A percentile compares a stretch with the other conserved stretches of the same genome.
Evolutionary conservation across 1,140 invertebrate species (phyloP).

Genomic region (Eupristina koningsbergeri): DNA sequence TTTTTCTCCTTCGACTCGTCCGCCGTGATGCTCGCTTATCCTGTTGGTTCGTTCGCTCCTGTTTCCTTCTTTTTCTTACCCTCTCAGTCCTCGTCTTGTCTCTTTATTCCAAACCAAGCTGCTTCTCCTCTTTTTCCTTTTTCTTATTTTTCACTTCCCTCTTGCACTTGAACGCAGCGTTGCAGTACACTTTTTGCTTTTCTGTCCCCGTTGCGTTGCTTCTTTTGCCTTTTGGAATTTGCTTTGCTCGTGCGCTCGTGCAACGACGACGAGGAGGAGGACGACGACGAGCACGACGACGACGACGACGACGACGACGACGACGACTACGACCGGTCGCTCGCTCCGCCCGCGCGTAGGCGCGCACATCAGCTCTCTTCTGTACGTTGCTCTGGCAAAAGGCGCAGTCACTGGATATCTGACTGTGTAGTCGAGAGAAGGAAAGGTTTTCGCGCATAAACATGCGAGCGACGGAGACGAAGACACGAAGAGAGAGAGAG

Average conservation of each 20-base stretch:
- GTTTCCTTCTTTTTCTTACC: constrained; percentile 52
- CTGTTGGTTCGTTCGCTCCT: constrained; percentile 52
- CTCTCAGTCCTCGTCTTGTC: constrained; percentile 29
- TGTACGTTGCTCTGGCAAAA: constrained; percentile 23
- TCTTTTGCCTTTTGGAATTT: constrained; percentile 70
- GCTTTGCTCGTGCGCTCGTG: constrained; percentile 63
- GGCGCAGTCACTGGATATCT: constrained; percentile 23
- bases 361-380: constrained; percentile 57
- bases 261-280: constrained; percentile 34
- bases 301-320: constrained; percentile 35
- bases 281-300: constrained; percentile 36
- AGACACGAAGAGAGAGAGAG: constrained; percentile 29
- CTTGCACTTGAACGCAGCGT: constrained; percentile 49
- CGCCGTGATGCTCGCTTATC: constrained; percentile 51
- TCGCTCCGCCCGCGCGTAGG: constrained; percentile 68
- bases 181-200: constrained; percentile 52
- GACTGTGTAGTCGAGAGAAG: background rate
- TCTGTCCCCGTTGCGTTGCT: constrained; percentile 55
- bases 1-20: constrained; percentile 51
- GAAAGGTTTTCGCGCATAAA: constrained; percentile 24
- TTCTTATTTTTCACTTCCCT: background rate
- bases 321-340: constrained; percentile 41
- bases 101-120: constrained; percentile 36
- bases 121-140: background rate
- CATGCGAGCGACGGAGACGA: constrained; percentile 15